phyloP scores from a whole-genome alignment of 2,797 vertebrate genomes.

The Limnodromus scolopaceus region DNA sequence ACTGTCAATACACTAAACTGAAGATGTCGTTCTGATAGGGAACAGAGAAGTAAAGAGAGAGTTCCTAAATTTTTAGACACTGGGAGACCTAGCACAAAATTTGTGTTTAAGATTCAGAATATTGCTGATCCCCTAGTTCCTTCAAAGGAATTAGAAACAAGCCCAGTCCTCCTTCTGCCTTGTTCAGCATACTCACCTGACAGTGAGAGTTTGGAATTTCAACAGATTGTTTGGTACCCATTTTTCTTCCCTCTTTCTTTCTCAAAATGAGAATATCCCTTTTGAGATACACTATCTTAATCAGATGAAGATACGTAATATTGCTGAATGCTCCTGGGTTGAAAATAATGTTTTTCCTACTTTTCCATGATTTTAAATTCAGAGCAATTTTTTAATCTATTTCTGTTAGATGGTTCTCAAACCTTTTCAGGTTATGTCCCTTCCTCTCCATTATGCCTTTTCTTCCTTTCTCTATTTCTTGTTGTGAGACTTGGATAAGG shows the following conservation, averaged over 20 bases:
- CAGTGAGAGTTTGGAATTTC: background rate
- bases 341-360: background rate
- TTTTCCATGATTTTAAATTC: background rate
- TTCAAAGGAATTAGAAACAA: background rate
- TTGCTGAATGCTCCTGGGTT: background rate
- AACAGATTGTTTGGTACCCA: background rate
- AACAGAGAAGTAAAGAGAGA: background rate
- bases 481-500: background rate
- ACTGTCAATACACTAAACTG: background rate
- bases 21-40: background rate
- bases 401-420: background rate
- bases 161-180: background rate
- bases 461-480: background rate
- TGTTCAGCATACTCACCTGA: background rate
- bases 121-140: background rate
- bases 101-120: background rate
- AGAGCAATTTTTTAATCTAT: background rate
- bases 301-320: background rate
- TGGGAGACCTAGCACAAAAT: background rate
- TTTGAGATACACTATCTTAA: background rate
- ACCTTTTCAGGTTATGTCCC: background rate
- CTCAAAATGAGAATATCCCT: background rate
- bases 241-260: background rate
- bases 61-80: background rate
- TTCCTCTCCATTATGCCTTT: background rate